These are phyloP conservation scores for Rana temporaria DNA, from an alignment of 2,113 vertebrate genomes.

Conservation along the genomic window DNA sequence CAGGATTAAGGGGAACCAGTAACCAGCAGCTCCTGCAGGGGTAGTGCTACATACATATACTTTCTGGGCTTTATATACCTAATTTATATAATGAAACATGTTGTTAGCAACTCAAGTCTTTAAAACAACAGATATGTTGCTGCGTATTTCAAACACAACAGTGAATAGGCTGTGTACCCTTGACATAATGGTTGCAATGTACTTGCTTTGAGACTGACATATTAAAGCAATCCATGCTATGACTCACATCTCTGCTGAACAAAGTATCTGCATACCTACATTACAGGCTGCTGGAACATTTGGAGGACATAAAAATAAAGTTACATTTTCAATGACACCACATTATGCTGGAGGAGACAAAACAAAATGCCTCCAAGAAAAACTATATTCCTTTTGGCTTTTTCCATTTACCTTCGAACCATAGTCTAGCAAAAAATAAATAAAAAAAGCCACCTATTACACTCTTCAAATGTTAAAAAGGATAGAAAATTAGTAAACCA, in stretches of 20 bases:
- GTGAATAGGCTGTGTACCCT: neutral
- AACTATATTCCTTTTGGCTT: neutral
- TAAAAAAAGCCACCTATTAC: too few relatives aligned
- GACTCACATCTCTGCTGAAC: neutral
- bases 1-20: too few relatives aligned
- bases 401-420: neutral
- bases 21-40: too few relatives aligned
- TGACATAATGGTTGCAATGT: neutral
- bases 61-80: neutral
- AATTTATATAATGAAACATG: too few relatives aligned
- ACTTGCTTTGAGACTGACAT: neutral
- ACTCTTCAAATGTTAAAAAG: too few relatives aligned
- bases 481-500: too few relatives aligned
- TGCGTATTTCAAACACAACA: neutral
- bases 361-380: neutral
- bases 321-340: neutral
- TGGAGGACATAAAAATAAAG: neutral
- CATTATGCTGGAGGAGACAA: neutral
- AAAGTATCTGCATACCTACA: neutral
- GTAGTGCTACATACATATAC: too few relatives aligned
- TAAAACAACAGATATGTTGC: neutral
- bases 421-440: too few relatives aligned
- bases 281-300: conserved; percentile 2
- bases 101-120: too few relatives aligned
- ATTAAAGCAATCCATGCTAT: neutral